phyloP scores from a whole-genome alignment of 2,888 invertebrate genomes.

The Conops quadrifasciatus region DNA sequence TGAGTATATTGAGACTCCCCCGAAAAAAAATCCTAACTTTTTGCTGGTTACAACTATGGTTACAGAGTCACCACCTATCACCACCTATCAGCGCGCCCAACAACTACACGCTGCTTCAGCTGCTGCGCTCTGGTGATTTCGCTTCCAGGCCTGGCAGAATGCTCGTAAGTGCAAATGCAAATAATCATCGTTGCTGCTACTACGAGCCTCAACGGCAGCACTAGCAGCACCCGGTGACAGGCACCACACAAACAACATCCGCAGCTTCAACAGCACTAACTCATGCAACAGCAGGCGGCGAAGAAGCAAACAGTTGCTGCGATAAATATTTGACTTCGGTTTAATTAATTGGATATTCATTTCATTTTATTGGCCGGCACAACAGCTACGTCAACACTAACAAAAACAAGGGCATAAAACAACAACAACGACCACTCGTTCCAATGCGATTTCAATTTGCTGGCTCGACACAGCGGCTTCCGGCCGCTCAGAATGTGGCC shows the following conservation, averaged over 20 bases:
- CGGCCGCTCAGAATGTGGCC: background rate
- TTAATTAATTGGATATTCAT: conserved; percentile 29
- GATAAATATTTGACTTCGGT: conserved; percentile 33
- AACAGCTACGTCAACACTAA: conserved; percentile 13
- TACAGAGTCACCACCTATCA: background rate
- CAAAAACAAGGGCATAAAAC: conserved; percentile 13
- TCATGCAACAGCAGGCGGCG: background rate
- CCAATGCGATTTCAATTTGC: conserved; percentile 9
- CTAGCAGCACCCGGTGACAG: background rate
- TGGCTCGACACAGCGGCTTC: background rate
- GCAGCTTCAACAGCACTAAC: background rate
- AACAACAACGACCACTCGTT: background rate
- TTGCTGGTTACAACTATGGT: background rate
- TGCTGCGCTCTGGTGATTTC: background rate
- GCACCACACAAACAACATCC: background rate
- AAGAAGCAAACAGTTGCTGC: conserved; percentile 19
- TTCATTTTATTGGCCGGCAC: conserved; percentile 23
- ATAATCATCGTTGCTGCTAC: conserved; percentile 16
- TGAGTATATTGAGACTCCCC: too few relatives aligned
- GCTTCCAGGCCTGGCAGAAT: background rate
- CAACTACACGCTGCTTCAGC: background rate
- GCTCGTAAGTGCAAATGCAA: conserved; percentile 6
- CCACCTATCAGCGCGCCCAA: background rate
- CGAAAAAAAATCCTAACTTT: too few relatives aligned
- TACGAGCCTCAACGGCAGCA: conserved; percentile 5